These are phyloP conservation scores for Popillia japonica DNA, from an alignment of 1,140 invertebrate genomes.

Conservation along the genomic window DNA sequence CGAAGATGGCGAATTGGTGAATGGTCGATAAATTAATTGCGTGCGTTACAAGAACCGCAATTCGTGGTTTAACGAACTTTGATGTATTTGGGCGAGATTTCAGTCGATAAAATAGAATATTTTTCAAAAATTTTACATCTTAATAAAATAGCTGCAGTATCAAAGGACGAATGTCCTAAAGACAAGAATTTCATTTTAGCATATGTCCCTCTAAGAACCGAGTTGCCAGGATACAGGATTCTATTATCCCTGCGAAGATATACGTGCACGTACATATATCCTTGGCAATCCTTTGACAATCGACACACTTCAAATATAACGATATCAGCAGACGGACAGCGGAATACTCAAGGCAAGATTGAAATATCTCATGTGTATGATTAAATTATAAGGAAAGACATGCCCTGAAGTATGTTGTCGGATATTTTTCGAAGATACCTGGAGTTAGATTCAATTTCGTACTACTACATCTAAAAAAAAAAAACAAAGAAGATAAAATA, in stretches of 20 bases:
- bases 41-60: background rate
- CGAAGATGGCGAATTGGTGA: background rate
- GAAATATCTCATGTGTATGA: constrained; percentile 22
- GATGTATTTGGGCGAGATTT: too few species aligned
- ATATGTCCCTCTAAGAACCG: constrained; percentile 20
- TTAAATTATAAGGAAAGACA: background rate
- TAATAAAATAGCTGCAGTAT: background rate
- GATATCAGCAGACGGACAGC: background rate
- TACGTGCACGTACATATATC: background rate
- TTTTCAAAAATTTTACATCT: background rate
- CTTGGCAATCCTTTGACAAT: constrained; percentile 39
- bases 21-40: background rate
- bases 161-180: constrained; percentile 28
- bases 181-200: constrained; percentile 37
- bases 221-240: constrained; percentile 32
- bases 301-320: constrained; percentile 21
- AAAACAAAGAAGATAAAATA: background rate
- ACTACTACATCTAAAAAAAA: background rate
- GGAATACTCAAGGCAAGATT: constrained; percentile 6
- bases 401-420: background rate
- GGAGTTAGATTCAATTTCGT: background rate
- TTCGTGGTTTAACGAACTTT: background rate
- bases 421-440: background rate
- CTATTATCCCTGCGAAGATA: constrained; percentile 10
- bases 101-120: too few species aligned